These are phyloP conservation scores for Epizoanthus scotinus DNA, from an alignment of 92 coral and sea anemone species.

Conservation along the genomic window DNA sequence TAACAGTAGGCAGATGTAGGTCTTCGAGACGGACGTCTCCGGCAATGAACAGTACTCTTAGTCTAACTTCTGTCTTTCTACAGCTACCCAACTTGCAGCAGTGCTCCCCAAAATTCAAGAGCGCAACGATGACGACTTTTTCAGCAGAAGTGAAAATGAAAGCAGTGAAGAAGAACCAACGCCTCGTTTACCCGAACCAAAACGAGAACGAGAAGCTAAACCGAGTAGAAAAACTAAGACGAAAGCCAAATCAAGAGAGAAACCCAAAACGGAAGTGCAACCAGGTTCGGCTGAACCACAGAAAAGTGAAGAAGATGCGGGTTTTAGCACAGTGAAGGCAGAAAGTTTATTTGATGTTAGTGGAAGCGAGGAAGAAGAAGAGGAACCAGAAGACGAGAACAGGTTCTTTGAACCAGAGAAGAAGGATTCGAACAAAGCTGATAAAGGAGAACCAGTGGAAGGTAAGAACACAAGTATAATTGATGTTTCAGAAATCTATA, in stretches of 20 bases:
- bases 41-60: too few relatives aligned
- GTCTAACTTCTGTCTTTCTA: background rate
- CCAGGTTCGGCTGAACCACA: background rate
- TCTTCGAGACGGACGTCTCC: too few relatives aligned
- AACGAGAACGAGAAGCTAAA: conserved; percentile 43
- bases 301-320: conserved; percentile 17
- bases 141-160: conserved; percentile 66
- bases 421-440: conserved; percentile 44
- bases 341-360: conserved; percentile 64
- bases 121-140: conserved; percentile 66
- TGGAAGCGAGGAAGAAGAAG: conserved; percentile 61
- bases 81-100: conserved; percentile 79
- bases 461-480: background rate
- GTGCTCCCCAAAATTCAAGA: conserved; percentile 71
- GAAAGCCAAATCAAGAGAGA: conserved; percentile 25
- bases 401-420: conserved; percentile 78
- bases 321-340: conserved; percentile 54
- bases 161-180: conserved; percentile 66
- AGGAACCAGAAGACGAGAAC: conserved; percentile 38
- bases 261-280: background rate
- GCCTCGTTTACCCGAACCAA: conserved; percentile 54
- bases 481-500: background rate
- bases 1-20: background rate
- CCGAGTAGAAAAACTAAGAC: conserved; percentile 37
- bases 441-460: conserved; percentile 17